Percentiles rank a stretch among this genome's conserved stretches.
Conservation (phyloP, 2,888 invertebrate species). For the Nemapogon koenigi region DNA sequence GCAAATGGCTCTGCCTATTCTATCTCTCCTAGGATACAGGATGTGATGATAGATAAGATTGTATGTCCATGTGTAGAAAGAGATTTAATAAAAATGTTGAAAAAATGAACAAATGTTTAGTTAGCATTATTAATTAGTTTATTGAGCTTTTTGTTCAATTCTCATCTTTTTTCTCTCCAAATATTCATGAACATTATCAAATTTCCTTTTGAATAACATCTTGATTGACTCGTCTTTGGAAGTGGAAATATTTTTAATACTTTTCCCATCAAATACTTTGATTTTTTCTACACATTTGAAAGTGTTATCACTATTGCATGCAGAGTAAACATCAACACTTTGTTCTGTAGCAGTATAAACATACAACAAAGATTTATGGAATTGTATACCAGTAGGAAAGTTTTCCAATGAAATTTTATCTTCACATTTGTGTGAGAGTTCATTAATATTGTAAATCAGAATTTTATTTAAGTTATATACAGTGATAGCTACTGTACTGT, state of each 20-base stretch:
- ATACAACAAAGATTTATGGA: constrained; percentile 36
- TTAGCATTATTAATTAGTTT: not conserved
- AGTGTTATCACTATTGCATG: constrained; percentile 25
- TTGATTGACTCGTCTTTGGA: constrained; percentile 41
- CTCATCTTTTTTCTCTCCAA: constrained; percentile 77
- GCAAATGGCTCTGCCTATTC: too few relatives aligned
- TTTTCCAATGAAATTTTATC: constrained; percentile 37
- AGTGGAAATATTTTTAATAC: constrained; percentile 12
- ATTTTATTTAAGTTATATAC: constrained; percentile 55
- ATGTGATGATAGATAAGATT: too few relatives aligned
- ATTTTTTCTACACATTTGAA: constrained; percentile 20
- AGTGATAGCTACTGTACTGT: constrained; percentile 55
- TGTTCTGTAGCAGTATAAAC: constrained; percentile 34
- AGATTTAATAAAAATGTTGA: too few relatives aligned
- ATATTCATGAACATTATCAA: constrained; percentile 82
- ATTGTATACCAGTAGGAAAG: constrained; percentile 47
- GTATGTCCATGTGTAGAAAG: too few relatives aligned
- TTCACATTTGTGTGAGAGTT: constrained; percentile 27
- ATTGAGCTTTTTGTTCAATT: constrained; percentile 53
- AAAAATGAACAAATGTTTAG: not conserved
- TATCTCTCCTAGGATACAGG: too few relatives aligned
- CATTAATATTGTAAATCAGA: constrained; percentile 46
- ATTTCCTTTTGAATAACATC: constrained; percentile 77
- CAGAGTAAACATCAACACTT: constrained; percentile 34
- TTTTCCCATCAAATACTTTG: constrained; percentile 29